These are phyloP conservation scores for Punctoribates punctum DNA, from an alignment of 2,888 invertebrate species.

Conservation along the genomic window DNA sequence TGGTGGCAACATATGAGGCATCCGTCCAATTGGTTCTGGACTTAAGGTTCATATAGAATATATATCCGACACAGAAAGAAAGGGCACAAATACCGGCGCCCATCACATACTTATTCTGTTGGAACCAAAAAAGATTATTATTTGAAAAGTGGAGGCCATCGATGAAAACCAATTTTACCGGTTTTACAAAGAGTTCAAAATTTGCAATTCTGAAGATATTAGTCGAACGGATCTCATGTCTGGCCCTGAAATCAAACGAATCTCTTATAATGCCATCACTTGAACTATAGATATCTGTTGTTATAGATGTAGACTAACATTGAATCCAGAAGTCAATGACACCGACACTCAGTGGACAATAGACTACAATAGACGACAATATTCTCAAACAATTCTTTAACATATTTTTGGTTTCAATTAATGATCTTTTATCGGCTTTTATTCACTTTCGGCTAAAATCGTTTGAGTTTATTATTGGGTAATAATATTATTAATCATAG, in stretches of 20 bases:
- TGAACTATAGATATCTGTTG: neutral
- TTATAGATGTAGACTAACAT: too few species aligned
- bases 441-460: too few species aligned
- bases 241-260: conserved; percentile 7
- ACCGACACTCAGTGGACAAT: too few species aligned
- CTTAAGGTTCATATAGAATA: conserved; percentile 67
- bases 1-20: conserved; percentile 27
- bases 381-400: too few species aligned
- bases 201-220: conserved; percentile 75
- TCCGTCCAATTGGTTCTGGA: conserved; percentile 27
- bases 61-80: conserved; percentile 70
- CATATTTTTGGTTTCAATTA: too few species aligned
- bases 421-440: too few species aligned
- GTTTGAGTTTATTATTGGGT: too few species aligned
- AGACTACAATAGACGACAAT: too few species aligned
- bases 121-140: too few species aligned
- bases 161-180: conserved; percentile 61
- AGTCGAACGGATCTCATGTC: conserved; percentile 56
- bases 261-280: neutral
- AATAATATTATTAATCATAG: too few species aligned
- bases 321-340: too few species aligned
- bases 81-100: conserved; percentile 71
- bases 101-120: conserved; percentile 80
- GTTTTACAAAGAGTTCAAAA: conserved; percentile 83
- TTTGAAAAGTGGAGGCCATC: conserved; percentile 41